Evolutionary conservation across 2,888 invertebrate genomes (phyloP), one percentile per base, ranked within the genome.

Genomic region (Agrochola circellaris): DNA sequence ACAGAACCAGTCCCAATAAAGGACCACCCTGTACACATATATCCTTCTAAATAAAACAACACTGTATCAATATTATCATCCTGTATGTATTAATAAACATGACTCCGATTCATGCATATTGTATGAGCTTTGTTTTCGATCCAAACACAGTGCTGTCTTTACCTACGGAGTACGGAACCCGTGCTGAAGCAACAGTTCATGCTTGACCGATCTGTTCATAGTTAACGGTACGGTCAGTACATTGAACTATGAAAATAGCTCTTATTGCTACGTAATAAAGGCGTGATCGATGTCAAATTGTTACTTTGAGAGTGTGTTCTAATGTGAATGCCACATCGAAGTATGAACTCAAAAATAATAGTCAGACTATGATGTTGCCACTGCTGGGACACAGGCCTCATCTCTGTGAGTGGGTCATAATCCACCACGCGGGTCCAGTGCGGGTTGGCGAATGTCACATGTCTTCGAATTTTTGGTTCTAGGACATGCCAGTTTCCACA

Each of bases 121-220:
- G 48, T 34, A 81, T 73, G 38, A 73, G 64, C 11, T 34, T 56
- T 80, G 80, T 54, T n/a, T 56, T 72, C 56, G n/a, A 17, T 72
- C 30, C 56, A 62, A 67, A 78, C 17, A 51, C 34, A n/a, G 8
- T 81, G 74, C 81, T 78, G 48, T 48, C 64, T 81, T 73, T 58
- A 58, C 20, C 54, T 56, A 8, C 42, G 1, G 20, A 15, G 54
- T 15, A 17, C 48, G 1, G 38, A 77, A 81, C 81, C n/a, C 6
- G 20, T 13, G 4, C 45, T 42, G 30, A 30, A 48, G 20, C 62
- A 64, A 73, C 81, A 64, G 73, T 58, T 81, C 15, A 38, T 8
- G 81, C 62, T 73, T 56, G 20, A 51, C 48, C n/a, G 73, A 48
- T 73, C 42, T 42, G 8, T n/a, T 56, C 0, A 15, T 42, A 64